Conservation (phyloP, 2,888 invertebrate genomes). For the Cabera pusaria region DNA sequence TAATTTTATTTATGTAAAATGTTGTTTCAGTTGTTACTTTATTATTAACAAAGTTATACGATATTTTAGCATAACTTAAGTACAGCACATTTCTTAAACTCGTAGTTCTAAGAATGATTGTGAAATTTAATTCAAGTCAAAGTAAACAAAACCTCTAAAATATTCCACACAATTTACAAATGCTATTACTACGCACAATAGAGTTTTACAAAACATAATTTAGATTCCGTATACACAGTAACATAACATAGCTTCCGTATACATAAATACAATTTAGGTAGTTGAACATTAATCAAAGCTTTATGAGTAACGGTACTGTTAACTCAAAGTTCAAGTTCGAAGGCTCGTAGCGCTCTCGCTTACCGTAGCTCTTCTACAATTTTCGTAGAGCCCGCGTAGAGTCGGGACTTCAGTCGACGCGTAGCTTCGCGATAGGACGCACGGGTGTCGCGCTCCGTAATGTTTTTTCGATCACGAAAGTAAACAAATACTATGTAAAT, state of each 20-base stretch:
- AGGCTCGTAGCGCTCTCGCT: slow-evolving; percentile 14
- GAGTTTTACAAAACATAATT: no score
- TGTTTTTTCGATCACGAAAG: slow-evolving; percentile 39
- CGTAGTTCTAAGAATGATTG: no score
- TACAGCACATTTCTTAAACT: no score
- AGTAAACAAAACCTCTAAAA: no score
- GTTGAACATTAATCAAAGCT: slow-evolving; percentile 18
- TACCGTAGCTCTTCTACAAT: slow-evolving; percentile 16
- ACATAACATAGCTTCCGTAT: slow-evolving; percentile 12
- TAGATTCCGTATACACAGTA: neutral
- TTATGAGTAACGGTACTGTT: slow-evolving; percentile 19
- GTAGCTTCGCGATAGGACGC: slow-evolving; percentile 38
- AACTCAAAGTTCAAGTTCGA: slow-evolving; percentile 21
- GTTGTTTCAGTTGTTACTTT: no score
- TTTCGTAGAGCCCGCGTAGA: slow-evolving; percentile 26
- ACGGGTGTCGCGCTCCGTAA: slow-evolving; percentile 35
- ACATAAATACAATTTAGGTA: no score
- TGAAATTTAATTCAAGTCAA: no score
- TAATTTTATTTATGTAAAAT: no score
- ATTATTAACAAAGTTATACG: no score
- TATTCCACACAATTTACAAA: no score
- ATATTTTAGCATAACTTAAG: no score
- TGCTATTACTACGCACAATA: no score
- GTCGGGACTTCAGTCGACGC: slow-evolving; percentile 40
- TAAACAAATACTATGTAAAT: slow-evolving; percentile 51